Conservation (phyloP, 2,113 vertebrate genomes). For the Cynocephalus volans region DNA sequence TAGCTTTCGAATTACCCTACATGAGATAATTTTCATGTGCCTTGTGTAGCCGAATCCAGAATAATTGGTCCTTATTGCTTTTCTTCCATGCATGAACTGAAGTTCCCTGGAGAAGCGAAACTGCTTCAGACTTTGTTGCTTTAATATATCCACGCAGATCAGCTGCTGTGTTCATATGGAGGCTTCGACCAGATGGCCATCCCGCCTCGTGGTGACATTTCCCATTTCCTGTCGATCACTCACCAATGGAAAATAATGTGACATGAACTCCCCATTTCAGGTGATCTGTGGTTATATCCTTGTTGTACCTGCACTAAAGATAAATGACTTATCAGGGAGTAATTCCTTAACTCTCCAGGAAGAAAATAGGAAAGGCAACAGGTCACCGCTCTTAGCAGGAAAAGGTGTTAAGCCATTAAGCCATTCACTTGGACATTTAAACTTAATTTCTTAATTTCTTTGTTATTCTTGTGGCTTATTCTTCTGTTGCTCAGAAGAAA, state of each 20-base stretch:
- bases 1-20: constrained; percentile 78
- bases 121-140: constrained; percentile 84
- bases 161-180: constrained; percentile 79
- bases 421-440: neutral
- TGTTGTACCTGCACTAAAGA: constrained; percentile 74
- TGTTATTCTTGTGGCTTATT: neutral
- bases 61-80: constrained; percentile 90
- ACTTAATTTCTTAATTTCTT: constrained; percentile 2
- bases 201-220: constrained; percentile 82
- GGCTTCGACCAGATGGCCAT: constrained; percentile 87
- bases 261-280: constrained; percentile 57
- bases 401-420: neutral
- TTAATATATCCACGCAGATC: constrained; percentile 84
- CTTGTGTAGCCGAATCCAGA: constrained; percentile 84
- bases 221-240: constrained; percentile 84
- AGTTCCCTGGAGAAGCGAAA: constrained; percentile 85
- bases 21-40: constrained; percentile 87
- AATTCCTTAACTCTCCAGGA: neutral
- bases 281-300: constrained; percentile 37
- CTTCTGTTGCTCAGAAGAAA: neutral
- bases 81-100: constrained; percentile 87
- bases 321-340: constrained; percentile 36
- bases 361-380: neutral
- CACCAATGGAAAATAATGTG: constrained; percentile 76
- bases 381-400: neutral